Evolutionary conservation across 2,797 vertebrate species (phyloP), one percentile per base, ranked within the genome.

Genomic region (Phrynocephalus guinanensis): DNA sequence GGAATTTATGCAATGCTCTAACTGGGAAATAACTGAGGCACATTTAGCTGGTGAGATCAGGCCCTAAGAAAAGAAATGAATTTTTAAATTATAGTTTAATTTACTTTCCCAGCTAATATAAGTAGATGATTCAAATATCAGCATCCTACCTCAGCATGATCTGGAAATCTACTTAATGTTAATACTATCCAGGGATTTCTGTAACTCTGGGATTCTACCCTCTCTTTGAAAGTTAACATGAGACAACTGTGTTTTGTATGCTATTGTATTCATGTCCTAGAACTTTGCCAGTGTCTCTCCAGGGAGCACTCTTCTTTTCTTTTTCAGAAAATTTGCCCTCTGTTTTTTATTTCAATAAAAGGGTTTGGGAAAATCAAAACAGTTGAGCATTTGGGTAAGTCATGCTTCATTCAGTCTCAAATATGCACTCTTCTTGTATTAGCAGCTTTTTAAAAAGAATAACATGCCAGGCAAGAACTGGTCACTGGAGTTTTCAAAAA

Each of bases 401-500:
- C 15, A 24, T 16, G 4, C 28, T 66, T 68, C 22, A 38, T 9
- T 56, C 48, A 52, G 44, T 38, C 22, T 82, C 15, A 81, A 60
- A 80, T 1, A 76, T 73, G 3, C 33, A 70, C 18, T 79, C 52
- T 66, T 60, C 5, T 88, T 44, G 60, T 82, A 70, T 48, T 86
- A 76, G 30, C n/a, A 87, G 9, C 52, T 70, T 75, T 33, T 85
- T 48, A 9, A 85, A 77, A 67, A 63, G 89, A 87, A 72, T 28
- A 79, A 1, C 15, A 73, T 86, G 28, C 28, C 90, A 33, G 0
- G 89, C 33, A 30, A 67, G 44, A 78, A 44, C 26, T 10, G 66
- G 60, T 85, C 88, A 85, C 84, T 48, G 66, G 24, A 83, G 73
- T 20, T 80, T 88, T n/a, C n/a, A n/a, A n/a, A n/a, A n/a, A n/a